Percentiles rank a stretch among this genome's conserved stretches.
These are phyloP conservation scores for Selene dorsalis DNA, from an alignment of 2,797 vertebrate genomes.

Conservation along the genomic window DNA sequence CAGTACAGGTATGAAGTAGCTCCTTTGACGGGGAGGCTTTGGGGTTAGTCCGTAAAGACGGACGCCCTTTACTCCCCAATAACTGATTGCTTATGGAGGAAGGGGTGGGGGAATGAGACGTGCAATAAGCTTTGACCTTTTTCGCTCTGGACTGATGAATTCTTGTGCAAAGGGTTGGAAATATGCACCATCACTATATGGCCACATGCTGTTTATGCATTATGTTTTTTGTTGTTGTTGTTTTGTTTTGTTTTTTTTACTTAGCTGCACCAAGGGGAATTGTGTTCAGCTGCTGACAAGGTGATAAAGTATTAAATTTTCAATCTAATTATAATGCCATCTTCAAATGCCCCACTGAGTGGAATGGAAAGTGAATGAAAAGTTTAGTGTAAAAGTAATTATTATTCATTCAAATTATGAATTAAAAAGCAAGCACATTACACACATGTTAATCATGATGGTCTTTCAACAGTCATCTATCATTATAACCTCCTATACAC, in stretches of 20 bases:
- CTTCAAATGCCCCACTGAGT: slow-evolving; percentile 41
- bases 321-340: slow-evolving; percentile 52
- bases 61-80: slow-evolving; percentile 19
- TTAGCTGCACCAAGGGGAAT: slow-evolving; percentile 41
- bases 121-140: slow-evolving; percentile 60
- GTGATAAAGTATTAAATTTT: slow-evolving; percentile 44
- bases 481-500: slow-evolving; percentile 3
- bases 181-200: slow-evolving; percentile 19
- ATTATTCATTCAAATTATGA: slow-evolving; percentile 40
- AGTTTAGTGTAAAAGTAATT: slow-evolving; percentile 45
- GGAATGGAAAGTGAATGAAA: slow-evolving; percentile 24
- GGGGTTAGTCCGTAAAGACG: background rate
- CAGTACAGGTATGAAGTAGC: background rate
- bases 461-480: slow-evolving; percentile 29
- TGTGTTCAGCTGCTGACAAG: slow-evolving; percentile 27
- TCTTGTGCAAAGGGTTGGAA: slow-evolving; percentile 25
- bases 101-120: slow-evolving; percentile 31
- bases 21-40: background rate
- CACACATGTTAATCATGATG: slow-evolving; percentile 42
- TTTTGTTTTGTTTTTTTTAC: too few species aligned
- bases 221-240: too few species aligned
- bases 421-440: slow-evolving; percentile 49
- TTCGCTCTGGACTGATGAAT: slow-evolving; percentile 43
- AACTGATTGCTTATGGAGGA: slow-evolving; percentile 53
- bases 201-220: slow-evolving; percentile 50